Evolutionary conservation across 2,888 invertebrate species (phyloP).

Genomic region (Melinaea marsaeus): DNA sequence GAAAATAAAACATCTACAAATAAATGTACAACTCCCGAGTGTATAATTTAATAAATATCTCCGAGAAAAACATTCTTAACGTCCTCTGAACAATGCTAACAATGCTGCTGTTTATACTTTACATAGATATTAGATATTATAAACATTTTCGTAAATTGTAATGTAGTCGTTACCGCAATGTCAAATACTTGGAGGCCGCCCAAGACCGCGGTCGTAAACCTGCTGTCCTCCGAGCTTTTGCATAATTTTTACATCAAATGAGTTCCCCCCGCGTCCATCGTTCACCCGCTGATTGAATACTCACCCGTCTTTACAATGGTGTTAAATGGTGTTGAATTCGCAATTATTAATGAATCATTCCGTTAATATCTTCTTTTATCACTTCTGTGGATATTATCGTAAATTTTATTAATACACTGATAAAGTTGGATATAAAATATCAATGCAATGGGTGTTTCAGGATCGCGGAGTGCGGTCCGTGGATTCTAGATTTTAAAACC

Average conservation of each 20-base stretch:
- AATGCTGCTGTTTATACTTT: background rate
- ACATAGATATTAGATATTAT: background rate
- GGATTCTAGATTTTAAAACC: constrained; percentile 46
- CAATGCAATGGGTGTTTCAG: constrained; percentile 44
- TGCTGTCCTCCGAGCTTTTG: constrained; percentile 19
- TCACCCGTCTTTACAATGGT: constrained; percentile 23
- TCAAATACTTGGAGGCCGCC: constrained; percentile 13
- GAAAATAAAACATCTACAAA: too few relatives aligned
- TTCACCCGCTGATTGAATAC: constrained; percentile 33
- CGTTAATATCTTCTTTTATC: too few relatives aligned
- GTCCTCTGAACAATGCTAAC: background rate
- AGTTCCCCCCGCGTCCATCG: constrained; percentile 29
- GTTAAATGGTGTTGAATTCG: constrained; percentile 23
- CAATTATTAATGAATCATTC: constrained; percentile 15
- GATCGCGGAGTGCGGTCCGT: constrained; percentile 48
- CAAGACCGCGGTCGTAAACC: constrained; percentile 16
- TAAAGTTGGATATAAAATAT: constrained; percentile 32
- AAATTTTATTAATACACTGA: background rate
- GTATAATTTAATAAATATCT: background rate
- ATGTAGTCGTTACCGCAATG: constrained; percentile 2
- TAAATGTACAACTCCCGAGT: background rate
- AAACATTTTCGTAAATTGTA: constrained; percentile 3
- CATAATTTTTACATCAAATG: constrained; percentile 32
- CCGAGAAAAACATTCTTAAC: background rate
- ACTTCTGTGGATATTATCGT: background rate